phyloP scores from a whole-genome alignment of 2,797 vertebrate genomes.

The Emydoidea blandingii region DNA sequence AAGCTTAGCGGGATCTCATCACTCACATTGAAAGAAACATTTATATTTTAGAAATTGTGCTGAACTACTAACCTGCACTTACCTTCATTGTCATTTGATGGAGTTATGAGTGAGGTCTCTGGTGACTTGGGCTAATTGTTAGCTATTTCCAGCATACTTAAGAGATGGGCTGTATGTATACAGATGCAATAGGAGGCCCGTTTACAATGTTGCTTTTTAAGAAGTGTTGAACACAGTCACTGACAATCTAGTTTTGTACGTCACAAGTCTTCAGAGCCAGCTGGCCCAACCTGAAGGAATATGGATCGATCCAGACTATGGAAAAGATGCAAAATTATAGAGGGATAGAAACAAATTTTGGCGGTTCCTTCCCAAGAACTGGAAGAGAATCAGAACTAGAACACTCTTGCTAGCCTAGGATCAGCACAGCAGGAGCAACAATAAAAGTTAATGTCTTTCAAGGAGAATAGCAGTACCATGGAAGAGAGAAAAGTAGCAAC shows the following conservation, averaged over 20 bases:
- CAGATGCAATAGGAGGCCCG: not conserved
- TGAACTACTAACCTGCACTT: not conserved
- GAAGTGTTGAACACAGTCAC: not conserved
- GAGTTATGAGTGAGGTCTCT: not conserved
- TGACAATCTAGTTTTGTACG: not conserved
- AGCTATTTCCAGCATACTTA: no score
- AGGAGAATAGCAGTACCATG: not conserved
- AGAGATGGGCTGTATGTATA: not conserved
- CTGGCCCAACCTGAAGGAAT: not conserved
- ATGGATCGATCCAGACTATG: not conserved
- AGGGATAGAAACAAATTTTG: not conserved
- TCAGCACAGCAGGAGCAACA: not conserved
- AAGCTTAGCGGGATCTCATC: not conserved
- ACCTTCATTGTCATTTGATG: not conserved
- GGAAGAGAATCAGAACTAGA: not conserved
- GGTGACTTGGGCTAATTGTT: not conserved
- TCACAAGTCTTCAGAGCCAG: not conserved
- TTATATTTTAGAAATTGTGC: not conserved
- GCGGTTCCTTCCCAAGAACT: not conserved
- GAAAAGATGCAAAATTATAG: not conserved
- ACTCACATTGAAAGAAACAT: not conserved
- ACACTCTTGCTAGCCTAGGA: not conserved
- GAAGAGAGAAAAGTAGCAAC: not conserved
- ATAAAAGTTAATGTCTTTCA: not conserved
- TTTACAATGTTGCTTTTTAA: not conserved